A percentile compares a stretch with the other conserved stretches of the same genome.
These are phyloP conservation scores for Diogma glabrata DNA, from an alignment of 2,888 invertebrate genomes.

Conservation along the genomic window DNA sequence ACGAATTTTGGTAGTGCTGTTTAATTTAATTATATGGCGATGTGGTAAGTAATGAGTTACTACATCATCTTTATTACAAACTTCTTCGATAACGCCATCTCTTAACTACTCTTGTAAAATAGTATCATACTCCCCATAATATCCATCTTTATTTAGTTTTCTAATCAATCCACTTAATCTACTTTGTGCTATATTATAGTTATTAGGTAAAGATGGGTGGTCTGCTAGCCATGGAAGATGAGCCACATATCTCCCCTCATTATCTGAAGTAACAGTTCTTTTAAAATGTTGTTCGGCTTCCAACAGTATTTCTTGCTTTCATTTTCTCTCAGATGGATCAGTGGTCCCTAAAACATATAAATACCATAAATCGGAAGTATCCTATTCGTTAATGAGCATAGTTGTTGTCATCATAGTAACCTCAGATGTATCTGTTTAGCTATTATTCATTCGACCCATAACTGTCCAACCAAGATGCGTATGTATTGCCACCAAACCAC, in stretches of 20 bases:
- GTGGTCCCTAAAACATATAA: background rate
- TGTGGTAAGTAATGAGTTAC: slow-evolving; percentile 3
- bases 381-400: background rate
- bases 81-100: background rate
- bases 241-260: slow-evolving; percentile 13
- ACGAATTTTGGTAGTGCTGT: too few species aligned
- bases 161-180: slow-evolving; percentile 9
- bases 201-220: slow-evolving; percentile 6
- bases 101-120: background rate
- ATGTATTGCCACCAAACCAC: slow-evolving; percentile 17
- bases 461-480: slow-evolving; percentile 19
- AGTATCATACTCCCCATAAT: background rate
- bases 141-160: background rate
- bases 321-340: slow-evolving; percentile 6
- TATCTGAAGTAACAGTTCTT: slow-evolving; percentile 8
- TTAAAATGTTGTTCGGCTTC: slow-evolving; percentile 12
- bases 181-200: slow-evolving; percentile 7
- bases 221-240: slow-evolving; percentile 13
- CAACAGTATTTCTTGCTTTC: too few species aligned
- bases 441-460: slow-evolving; percentile 13
- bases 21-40: background rate
- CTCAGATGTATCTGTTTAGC: too few species aligned
- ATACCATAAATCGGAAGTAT: slow-evolving; percentile 6
- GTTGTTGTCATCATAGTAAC: too few species aligned
- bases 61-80: background rate